Base-by-base conservation (phyloP, 2,888 invertebrate genomes). In the Teleogryllus oceanicus region DNA sequence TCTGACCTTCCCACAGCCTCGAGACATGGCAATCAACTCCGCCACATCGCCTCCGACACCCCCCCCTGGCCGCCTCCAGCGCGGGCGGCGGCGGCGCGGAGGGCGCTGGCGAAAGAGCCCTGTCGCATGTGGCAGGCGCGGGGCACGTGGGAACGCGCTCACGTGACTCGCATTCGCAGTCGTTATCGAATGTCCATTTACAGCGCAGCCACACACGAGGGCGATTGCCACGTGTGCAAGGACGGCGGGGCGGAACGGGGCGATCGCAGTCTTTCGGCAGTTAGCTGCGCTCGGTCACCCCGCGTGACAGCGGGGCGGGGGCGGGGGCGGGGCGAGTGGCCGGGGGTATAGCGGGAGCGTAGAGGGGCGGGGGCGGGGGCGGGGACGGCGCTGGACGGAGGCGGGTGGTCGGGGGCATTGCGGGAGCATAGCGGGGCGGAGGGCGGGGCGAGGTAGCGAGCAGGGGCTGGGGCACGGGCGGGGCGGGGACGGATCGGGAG, bases 141-240 rank as follows among this genome's bases (percentile, higher is more conserved):
- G 24, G 13, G 62, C n/a, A n/a, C 62, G 62, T 62, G 62, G 16
- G 62, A 62, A 62, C n/a, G n/a, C 16, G 62, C n/a, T 8, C 62
- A 62, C 62, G 62, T 62, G 62, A n/a, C 62, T 18, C 62, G 62
- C 62, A 37, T 37, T 37, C 62, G n/a, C 62, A 18, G 62, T 62
- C 62, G 62, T 62, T 62, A 62, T 62, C 62, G 62, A 62, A 62
- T 62, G 62, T 13, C 62, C 62, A 62, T 62, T 62, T 62, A 62
- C n/a, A 18, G 62, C 62, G n/a, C 16, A 13, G 62, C 62, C 62
- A 62, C n/a, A 13, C 62, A 5, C 62, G 62, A 62, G 16, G 62
- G 8, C 62, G 16, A 62, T 37, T 37, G 37, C 37, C 37, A 37
- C 37, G 37, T 37, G 37, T 37, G 37, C 37, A 5, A 37, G 37